Conservation (phyloP, 2,797 vertebrate species). For the Darevskia nairensis region DNA sequence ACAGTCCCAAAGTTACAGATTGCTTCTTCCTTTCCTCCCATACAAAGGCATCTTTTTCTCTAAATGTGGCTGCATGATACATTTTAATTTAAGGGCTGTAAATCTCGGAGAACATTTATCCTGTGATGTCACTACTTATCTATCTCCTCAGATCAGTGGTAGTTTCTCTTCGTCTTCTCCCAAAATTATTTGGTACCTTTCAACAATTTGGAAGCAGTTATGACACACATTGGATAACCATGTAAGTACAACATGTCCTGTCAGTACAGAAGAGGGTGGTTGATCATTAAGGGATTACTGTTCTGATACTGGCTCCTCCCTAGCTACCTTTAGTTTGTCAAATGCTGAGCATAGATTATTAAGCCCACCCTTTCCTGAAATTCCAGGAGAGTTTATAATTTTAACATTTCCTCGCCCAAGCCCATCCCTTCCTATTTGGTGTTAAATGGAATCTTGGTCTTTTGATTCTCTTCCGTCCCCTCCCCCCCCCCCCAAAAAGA, state of each 20-base stretch:
- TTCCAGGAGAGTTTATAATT: neutral
- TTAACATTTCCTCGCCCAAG: neutral
- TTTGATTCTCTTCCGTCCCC: too few species aligned
- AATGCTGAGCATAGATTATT: neutral
- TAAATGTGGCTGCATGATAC: neutral
- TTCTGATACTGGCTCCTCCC: neutral
- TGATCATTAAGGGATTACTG: neutral
- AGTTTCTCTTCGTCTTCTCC: slow-evolving; percentile 95
- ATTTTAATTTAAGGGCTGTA: neutral
- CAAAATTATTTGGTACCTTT: slow-evolving; percentile 98
- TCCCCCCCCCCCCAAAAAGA: too few species aligned
- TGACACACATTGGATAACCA: slow-evolving; percentile 99
- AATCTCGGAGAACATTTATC: slow-evolving; percentile 23
- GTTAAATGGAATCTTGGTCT: neutral
- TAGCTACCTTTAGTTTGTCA: neutral
- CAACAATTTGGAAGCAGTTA: slow-evolving; percentile 99
- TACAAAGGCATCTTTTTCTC: neutral
- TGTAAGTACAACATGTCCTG: slow-evolving; percentile 82
- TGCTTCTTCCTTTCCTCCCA: too few species aligned
- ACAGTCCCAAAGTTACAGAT: too few species aligned
- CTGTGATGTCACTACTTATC: slow-evolving; percentile 25
- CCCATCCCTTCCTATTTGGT: neutral
- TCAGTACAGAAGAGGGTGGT: neutral
- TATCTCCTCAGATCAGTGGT: slow-evolving; percentile 91
- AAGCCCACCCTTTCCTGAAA: neutral